Evolutionary conservation across 2,888 invertebrate genomes (phyloP), one percentile per base, ranked within the genome.

Genomic region (Andrena chrysosceles): DNA sequence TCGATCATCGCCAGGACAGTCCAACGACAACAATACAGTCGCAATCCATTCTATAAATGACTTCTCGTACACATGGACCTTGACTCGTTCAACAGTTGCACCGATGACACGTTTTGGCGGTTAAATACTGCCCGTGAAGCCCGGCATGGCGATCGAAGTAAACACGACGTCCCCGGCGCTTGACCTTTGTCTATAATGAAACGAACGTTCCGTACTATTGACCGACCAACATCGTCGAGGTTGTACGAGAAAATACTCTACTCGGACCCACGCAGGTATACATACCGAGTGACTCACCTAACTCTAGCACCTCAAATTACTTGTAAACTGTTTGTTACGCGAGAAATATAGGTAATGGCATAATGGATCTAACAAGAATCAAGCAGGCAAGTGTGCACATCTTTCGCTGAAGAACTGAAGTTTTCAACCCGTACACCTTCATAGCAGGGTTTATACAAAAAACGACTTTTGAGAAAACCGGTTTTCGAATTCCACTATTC

Each of bases 41-140:
- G 13, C n/a, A 13, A 56, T 35, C 20, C 16, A 20, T 26, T 56
- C 2, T 42, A 2, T 31, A 68, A 42, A 16, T 16, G 3, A 6
- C 23, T 31, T n/a, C 3, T 59, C 31, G n/a, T 23, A 68, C 13
- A 10, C 7, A 10, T n/a, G 29, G 59, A 48, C 59, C 42, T 59
- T 23, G 69, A 42, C 33, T 16, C 26, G 13, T 7, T 33, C 49
- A 69, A 69, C 33, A 20, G 70, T 60, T 69, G 59, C 3, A 26
- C n/a, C 13, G 23, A 26, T 49, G 26, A 60, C 42, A 31, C n/a
- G 13, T 69, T 20, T 59, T 35, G 48, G 13, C 60, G 26, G 6
- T 33, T 59, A 60, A 75, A 75, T 20, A 33, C 13, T 16, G 64
- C 23, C 16, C 20, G 20, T 42, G 48, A 26, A 56, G 29, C 7